Evolutionary conservation across 2,113 vertebrate species (phyloP).

Genomic region (Pelobates fuscus): DNA sequence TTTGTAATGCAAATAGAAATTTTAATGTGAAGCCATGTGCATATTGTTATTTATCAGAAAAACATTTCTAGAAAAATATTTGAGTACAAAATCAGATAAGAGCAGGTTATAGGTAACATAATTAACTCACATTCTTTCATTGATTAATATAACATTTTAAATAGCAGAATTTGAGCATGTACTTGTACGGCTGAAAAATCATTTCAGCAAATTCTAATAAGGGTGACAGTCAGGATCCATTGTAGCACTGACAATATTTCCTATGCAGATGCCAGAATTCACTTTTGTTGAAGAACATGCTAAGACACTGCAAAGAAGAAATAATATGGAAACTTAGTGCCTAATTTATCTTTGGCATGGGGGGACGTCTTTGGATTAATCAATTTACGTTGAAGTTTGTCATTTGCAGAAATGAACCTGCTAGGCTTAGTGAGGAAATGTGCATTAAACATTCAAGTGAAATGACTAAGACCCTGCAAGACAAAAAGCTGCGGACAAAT

Average conservation of each 20-base stretch:
- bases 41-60: constrained; percentile 33
- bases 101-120: constrained; percentile 25
- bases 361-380: constrained; percentile 20
- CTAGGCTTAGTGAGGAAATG: not conserved
- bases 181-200: not conserved
- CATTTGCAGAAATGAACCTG: not conserved
- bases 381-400: constrained; percentile 19
- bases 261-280: not conserved
- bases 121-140: constrained; percentile 28
- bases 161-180: not conserved
- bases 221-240: constrained; percentile 8
- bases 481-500: not conserved
- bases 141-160: constrained; percentile 28
- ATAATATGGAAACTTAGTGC: not conserved
- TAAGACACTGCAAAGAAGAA: not conserved
- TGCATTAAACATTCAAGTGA: not conserved
- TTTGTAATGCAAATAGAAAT: constrained; percentile 47
- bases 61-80: constrained; percentile 31
- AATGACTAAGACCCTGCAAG: not conserved
- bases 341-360: constrained; percentile 33
- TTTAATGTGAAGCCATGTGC: constrained; percentile 49
- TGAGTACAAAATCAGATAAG: constrained; percentile 48
- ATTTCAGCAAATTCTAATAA: not conserved
- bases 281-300: not conserved
- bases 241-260: not conserved